These are phyloP conservation scores for Crotalus tigris DNA, from an alignment of 2,113 vertebrate genomes.

Conservation along the genomic window DNA sequence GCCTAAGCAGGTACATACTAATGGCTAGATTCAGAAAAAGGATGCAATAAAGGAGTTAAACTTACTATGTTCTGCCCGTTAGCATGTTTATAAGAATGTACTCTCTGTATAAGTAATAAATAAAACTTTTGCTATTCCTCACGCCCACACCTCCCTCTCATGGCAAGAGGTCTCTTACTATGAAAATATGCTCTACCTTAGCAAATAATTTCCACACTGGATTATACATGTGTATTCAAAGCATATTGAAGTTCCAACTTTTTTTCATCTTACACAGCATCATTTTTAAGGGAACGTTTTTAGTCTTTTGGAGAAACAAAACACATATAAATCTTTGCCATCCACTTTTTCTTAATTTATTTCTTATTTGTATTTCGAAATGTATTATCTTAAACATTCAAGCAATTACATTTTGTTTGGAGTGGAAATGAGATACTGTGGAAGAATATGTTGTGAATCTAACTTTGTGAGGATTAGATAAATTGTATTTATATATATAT, in stretches of 20 bases:
- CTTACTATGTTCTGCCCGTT: neutral
- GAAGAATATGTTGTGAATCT: constrained; percentile 57
- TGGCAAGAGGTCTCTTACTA: constrained; percentile 1
- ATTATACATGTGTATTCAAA: neutral
- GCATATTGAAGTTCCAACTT: neutral
- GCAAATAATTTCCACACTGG: neutral
- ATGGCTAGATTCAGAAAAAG: neutral
- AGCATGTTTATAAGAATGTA: accelerated
- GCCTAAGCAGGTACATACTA: neutral
- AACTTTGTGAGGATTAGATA: constrained; percentile 63
- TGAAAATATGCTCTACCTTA: neutral
- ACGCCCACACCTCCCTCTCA: neutral
- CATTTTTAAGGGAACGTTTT: neutral
- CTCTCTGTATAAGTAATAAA: neutral
- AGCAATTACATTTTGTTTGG: constrained; percentile 41
- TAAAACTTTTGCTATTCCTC: neutral
- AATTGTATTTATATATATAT: constrained; percentile 62
- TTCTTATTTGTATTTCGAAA: constrained; percentile 56
- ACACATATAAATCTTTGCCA: constrained; percentile 3
- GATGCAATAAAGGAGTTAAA: neutral
- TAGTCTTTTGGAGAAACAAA: neutral
- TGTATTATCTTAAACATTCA: constrained; percentile 30
- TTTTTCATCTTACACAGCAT: constrained; percentile 12
- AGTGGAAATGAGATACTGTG: constrained; percentile 43
- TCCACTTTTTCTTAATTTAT: constrained; percentile 32